A percentile compares a stretch with the other conserved stretches of the same genome.
Conservation (phyloP, 2,888 invertebrate species). For the Eulithis prunata region DNA sequence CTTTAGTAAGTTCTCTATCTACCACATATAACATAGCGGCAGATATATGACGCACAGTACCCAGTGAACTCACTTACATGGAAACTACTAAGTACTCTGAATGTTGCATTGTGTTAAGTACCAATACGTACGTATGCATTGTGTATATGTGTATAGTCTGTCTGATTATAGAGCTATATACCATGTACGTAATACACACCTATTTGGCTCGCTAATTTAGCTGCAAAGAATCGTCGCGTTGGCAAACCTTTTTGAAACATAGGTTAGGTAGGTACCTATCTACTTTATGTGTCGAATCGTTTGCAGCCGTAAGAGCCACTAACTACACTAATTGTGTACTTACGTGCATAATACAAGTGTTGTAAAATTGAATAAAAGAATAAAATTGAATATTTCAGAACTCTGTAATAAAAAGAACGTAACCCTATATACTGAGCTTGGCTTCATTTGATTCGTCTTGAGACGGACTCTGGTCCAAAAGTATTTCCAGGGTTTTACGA, state of each 20-base stretch:
- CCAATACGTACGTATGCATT: conserved; percentile 1
- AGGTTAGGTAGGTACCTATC: neutral
- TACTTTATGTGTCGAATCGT: too few species aligned
- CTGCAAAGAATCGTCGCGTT: neutral
- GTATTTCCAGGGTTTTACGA: too few species aligned
- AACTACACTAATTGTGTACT: too few species aligned
- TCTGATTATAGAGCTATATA: neutral
- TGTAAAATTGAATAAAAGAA: too few species aligned
- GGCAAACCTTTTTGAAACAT: neutral
- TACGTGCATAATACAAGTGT: too few species aligned
- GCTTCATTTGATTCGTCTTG: too few species aligned
- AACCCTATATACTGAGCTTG: too few species aligned
- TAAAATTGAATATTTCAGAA: too few species aligned
- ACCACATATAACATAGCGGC: neutral
- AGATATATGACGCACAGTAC: conserved; percentile 6
- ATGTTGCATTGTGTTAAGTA: conserved; percentile 30
- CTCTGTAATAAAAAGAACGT: too few species aligned
- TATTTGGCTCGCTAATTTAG: conserved; percentile 5
- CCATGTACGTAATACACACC: neutral
- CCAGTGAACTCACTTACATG: neutral
- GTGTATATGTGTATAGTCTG: neutral
- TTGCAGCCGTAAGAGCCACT: too few species aligned
- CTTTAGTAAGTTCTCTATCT: too few species aligned
- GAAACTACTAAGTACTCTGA: conserved; percentile 16
- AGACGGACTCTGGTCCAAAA: too few species aligned